Conservation (phyloP, 30 jellyfish, hydroid and myxozoan species). For the Hydractinia symbiolongicarpus region DNA sequence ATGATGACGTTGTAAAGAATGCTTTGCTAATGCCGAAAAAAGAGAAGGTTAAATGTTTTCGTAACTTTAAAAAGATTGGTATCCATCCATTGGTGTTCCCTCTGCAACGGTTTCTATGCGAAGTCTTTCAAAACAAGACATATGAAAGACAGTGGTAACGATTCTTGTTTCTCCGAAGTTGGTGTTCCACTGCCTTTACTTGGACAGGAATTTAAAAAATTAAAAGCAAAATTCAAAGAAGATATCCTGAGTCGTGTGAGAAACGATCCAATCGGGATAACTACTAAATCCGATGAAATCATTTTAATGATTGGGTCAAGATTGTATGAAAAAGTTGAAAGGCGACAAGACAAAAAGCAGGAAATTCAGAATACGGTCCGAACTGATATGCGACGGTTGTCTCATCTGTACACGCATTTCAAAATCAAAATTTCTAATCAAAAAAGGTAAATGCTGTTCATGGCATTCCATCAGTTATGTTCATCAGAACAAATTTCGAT, state of each 20-base stretch:
- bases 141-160: constrained; percentile 17
- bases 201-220: constrained; percentile 2
- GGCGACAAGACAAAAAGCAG: not conserved
- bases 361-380: constrained; percentile 22
- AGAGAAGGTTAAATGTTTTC: no score
- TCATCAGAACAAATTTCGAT: constrained; percentile 9
- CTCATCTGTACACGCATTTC: constrained; percentile 14
- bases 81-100: constrained; percentile 8
- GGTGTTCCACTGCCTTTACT: constrained; percentile 8
- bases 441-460: no score
- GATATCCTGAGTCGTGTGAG: not conserved
- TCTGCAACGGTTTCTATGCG: constrained; percentile 13
- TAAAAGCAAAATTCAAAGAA: constrained; percentile 6
- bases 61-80: constrained; percentile 8
- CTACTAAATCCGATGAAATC: constrained; percentile 1
- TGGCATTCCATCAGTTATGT: constrained; percentile 16
- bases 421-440: no score
- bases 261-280: constrained; percentile 17
- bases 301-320: constrained; percentile 23
- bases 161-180: constrained; percentile 1
- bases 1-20: no score
- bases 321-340: not conserved
- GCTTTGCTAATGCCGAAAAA: no score
- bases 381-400: constrained; percentile 30
- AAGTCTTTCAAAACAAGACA: constrained; percentile 5